phyloP scores from a whole-genome alignment of 2,113 vertebrate genomes.

The Leuciscus idus region DNA sequence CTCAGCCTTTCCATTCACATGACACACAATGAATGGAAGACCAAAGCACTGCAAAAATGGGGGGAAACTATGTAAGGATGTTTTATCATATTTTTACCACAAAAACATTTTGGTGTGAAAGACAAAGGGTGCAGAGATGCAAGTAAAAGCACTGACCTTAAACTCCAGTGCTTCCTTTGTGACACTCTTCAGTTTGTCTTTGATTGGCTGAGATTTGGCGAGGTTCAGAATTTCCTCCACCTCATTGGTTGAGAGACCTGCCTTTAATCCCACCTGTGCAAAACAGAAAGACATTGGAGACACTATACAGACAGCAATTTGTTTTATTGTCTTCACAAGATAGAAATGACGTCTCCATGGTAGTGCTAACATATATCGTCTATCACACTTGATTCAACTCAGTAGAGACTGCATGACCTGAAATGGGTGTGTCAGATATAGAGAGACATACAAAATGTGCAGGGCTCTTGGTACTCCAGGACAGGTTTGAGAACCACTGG shows the following conservation, averaged over 20 bases:
- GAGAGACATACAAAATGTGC: too few species aligned
- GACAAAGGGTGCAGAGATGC: not conserved
- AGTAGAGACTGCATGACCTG: too few species aligned
- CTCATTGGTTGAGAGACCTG: slow-evolving; percentile 78
- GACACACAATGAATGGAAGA: slow-evolving; percentile 82
- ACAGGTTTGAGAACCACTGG: too few species aligned
- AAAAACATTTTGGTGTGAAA: not conserved
- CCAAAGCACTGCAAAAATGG: slow-evolving; percentile 82
- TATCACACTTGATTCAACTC: too few species aligned
- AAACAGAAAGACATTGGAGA: not conserved
- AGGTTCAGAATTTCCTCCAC: slow-evolving; percentile 73
- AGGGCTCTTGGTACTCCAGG: too few species aligned
- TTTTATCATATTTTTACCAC: not conserved
- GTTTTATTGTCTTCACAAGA: not conserved
- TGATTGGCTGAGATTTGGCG: slow-evolving; percentile 75
- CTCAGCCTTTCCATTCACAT: slow-evolving; percentile 77
- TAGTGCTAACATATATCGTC: not conserved
- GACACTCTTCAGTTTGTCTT: slow-evolving; percentile 80
- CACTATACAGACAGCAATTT: not conserved
- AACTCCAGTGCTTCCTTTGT: slow-evolving; percentile 81
- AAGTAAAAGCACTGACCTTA: slow-evolving; percentile 74
- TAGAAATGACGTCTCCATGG: not conserved
- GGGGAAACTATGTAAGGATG: not conserved
- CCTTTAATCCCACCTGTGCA: slow-evolving; percentile 80
- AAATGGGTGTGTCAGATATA: too few species aligned